phyloP scores from a whole-genome alignment of 2,113 vertebrate species.

The Coryphaenoides rupestris region DNA sequence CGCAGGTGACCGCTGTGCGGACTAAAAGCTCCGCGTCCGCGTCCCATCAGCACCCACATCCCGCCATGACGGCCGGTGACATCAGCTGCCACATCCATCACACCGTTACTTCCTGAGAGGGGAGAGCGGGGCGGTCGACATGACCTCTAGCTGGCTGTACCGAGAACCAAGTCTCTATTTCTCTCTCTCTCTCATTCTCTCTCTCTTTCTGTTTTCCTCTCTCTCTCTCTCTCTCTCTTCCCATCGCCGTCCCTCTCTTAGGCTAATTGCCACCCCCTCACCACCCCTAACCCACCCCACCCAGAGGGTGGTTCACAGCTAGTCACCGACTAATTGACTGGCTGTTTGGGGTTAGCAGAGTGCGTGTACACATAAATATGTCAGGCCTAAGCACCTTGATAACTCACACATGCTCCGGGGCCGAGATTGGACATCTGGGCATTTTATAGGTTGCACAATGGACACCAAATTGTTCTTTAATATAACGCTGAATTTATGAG shows the following conservation, averaged over 20 bases:
- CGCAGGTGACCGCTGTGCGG: conserved; percentile 46
- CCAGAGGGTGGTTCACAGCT: neutral
- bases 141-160: conserved; percentile 1
- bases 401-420: conserved; percentile 1
- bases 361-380: conserved; percentile 12
- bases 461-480: conserved; percentile 36
- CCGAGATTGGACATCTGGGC: conserved; percentile 1
- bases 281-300: too few species aligned
- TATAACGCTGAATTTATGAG: conserved; percentile 21
- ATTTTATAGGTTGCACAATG: conserved; percentile 21
- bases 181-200: too few species aligned
- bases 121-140: neutral
- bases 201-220: too few species aligned
- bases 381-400: conserved; percentile 20
- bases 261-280: neutral
- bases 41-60: conserved; percentile 28
- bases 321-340: conserved; percentile 1
- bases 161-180: neutral
- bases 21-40: conserved; percentile 55
- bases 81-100: conserved; percentile 14
- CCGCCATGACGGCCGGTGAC: conserved; percentile 34
- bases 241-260: too few species aligned
- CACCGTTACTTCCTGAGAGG: neutral
- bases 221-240: too few species aligned
- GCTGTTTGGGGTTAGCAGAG: neutral